phyloP scores from a whole-genome alignment of 1,140 invertebrate species.

The Calephelis virginiensis region DNA sequence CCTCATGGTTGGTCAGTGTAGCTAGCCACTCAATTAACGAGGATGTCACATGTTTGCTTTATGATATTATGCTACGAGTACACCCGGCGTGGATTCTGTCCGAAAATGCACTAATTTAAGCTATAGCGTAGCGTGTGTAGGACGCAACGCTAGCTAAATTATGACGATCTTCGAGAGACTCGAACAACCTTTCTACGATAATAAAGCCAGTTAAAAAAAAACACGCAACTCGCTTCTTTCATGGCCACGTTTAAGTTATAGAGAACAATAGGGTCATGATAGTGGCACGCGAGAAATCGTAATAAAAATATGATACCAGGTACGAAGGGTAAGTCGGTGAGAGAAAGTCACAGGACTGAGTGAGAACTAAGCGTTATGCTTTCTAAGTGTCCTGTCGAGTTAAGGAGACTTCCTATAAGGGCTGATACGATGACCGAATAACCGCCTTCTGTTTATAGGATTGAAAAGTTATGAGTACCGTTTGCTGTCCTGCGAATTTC shows the following conservation, averaged over 20 bases:
- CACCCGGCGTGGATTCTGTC: too few species aligned
- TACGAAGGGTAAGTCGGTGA: constrained; percentile 53
- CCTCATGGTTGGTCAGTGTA: too few species aligned
- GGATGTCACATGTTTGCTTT: too few species aligned
- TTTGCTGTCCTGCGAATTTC: too few species aligned
- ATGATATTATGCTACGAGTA: too few species aligned
- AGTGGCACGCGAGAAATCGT: constrained; percentile 47
- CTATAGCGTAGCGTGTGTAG: too few species aligned
- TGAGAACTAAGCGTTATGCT: constrained; percentile 30
- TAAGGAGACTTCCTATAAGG: constrained; percentile 17
- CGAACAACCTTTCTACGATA: too few species aligned
- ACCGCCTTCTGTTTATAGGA: constrained; percentile 1
- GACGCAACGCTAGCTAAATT: too few species aligned
- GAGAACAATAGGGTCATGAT: constrained; percentile 48
- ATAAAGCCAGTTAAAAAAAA: too few species aligned
- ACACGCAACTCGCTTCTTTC: not conserved
- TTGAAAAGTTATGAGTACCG: constrained; percentile 6
- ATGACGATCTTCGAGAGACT: too few species aligned
- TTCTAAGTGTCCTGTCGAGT: constrained; percentile 18
- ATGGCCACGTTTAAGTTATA: not conserved
- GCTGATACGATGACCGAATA: constrained; percentile 9
- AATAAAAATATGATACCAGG: constrained; percentile 45
- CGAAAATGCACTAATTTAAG: too few species aligned
- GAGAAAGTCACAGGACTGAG: constrained; percentile 52
- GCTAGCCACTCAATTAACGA: too few species aligned